Evolutionary conservation across 2,797 vertebrate species (phyloP), one percentile per base, ranked within the genome.

Genomic region (Arnoldichthys spilopterus): DNA sequence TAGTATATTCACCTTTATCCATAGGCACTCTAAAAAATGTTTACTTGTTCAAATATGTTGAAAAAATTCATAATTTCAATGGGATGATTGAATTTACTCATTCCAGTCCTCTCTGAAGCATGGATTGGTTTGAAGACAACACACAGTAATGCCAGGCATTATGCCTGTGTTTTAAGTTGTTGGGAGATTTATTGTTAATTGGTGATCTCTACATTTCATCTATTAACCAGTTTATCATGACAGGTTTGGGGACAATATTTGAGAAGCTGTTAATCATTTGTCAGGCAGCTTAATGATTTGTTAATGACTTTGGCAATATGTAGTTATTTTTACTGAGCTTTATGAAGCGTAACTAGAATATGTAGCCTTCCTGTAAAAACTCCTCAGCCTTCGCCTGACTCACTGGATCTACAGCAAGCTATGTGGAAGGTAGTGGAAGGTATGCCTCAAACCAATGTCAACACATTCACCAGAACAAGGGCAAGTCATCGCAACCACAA

Each of bases 261-360:
- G 24, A 82, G 56, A 63, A 53, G 53, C 56, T 68, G 74, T 82
- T 68, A 83, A 83, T 79, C n/a, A 79, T 76, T 83, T 15, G 24
- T 74, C 4, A 74, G 45, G 32, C 15, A 58, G 72, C 64, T 72
- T 59, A 73, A 79, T 84, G 30, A 76, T 76, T 76, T 81, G 70
- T 85, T 84, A 86, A 74, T 64, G 30, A 72, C 66, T 78, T 43
- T 74, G 62, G 73, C 73, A 82, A 56, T 63, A 51, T 51, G 63
- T 61, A 22, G 78, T 79, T 88, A 83, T 71, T 32, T 66, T 87
- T 83, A 80, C 79, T 77, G 74, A 62, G 81, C 77, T 86, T 82
- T 30, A 78, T 56, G 70, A 77, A 68, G 78, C 78, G 53, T 72
- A 34, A 70, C 62, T 66, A 18, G 85, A 88, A 86, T 83, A 75